Percentiles rank a stretch among this genome's conserved stretches.
These are phyloP conservation scores for Aulostomus chinensis DNA, from an alignment of 2,797 vertebrate genomes.

Conservation along the genomic window DNA sequence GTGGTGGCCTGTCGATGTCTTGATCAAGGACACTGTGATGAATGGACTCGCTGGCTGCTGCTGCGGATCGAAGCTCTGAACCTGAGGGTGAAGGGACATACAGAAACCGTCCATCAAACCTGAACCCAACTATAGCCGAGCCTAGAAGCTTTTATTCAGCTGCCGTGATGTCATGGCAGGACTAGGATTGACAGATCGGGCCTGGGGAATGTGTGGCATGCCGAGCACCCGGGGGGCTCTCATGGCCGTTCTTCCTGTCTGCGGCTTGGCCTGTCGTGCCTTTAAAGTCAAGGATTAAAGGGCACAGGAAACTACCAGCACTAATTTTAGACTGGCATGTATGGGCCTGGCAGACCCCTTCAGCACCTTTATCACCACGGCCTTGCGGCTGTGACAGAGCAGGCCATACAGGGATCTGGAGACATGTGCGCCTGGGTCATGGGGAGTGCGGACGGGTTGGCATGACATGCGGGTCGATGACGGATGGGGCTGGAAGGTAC, in stretches of 20 bases:
- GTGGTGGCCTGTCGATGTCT: too few relatives aligned
- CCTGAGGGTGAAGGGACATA: slow-evolving; percentile 9
- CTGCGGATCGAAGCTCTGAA: slow-evolving; percentile 17
- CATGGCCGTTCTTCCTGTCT: slow-evolving; percentile 55
- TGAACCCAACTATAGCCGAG: slow-evolving; percentile 18
- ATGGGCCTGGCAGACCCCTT: slow-evolving; percentile 50
- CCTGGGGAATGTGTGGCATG: slow-evolving; percentile 39
- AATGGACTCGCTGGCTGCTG: too few relatives aligned
- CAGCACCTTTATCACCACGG: slow-evolving; percentile 45
- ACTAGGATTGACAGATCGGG: slow-evolving; percentile 40
- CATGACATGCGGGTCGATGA: slow-evolving; percentile 41
- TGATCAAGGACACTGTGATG: too few relatives aligned
- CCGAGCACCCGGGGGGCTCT: slow-evolving; percentile 23
- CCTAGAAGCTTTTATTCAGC: slow-evolving; percentile 38
- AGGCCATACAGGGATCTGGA: slow-evolving; percentile 49
- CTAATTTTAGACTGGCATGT: slow-evolving; percentile 67
- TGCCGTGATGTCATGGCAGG: slow-evolving; percentile 55
- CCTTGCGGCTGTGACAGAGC: slow-evolving; percentile 29
- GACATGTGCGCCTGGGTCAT: slow-evolving; percentile 26
- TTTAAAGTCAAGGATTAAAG: slow-evolving; percentile 67
- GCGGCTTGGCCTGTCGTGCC: slow-evolving; percentile 41
- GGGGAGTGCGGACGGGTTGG: too few relatives aligned
- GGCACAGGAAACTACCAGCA: slow-evolving; percentile 64
- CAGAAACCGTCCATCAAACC: slow-evolving; percentile 40
- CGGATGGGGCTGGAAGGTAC: slow-evolving; percentile 12